Conservation (phyloP, 2,113 vertebrate species). For the Salvelinus namaycush region DNA sequence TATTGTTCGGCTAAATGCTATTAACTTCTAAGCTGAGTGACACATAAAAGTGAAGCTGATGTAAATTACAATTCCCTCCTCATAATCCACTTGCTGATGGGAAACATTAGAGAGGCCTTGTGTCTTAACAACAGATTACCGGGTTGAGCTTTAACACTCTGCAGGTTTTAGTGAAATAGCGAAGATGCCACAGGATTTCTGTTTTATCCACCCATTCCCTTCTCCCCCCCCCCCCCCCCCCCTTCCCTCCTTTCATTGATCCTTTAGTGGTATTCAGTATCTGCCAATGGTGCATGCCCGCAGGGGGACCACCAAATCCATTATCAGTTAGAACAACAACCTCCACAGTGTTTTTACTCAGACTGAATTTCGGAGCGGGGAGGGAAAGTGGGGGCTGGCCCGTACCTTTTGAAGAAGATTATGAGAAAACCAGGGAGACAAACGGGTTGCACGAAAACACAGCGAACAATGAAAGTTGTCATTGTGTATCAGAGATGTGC, state of each 20-base stretch:
- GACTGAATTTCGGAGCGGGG: conserved; percentile 40
- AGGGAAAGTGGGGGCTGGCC: conserved; percentile 20
- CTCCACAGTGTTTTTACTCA: conserved; percentile 70
- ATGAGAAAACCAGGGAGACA: conserved; percentile 46
- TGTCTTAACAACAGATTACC: conserved; percentile 82
- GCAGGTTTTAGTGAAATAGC: conserved; percentile 33
- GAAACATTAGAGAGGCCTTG: conserved; percentile 77
- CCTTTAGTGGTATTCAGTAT: conserved; percentile 73
- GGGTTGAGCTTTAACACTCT: conserved; percentile 54
- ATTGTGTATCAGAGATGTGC: conserved; percentile 1
- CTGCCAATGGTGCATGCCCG: conserved; percentile 79
- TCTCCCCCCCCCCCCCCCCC: conserved; percentile 41
- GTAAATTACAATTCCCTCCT: conserved; percentile 78
- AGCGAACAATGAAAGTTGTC: background rate
- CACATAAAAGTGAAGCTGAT: conserved; percentile 79
- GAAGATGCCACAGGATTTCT: conserved; percentile 69
- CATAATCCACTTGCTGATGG: conserved; percentile 79
- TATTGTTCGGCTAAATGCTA: conserved; percentile 79
- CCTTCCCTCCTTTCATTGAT: conserved; percentile 70
- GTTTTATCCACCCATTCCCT: conserved; percentile 63
- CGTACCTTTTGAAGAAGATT: conserved; percentile 56
- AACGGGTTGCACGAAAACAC: conserved; percentile 20
- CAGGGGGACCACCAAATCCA: conserved; percentile 76
- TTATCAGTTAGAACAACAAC: conserved; percentile 82
- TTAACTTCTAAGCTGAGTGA: conserved; percentile 75